Evolutionary conservation across 2,888 invertebrate species (phyloP), one percentile per base, ranked within the genome.

Genomic region (Strigamia crassipes): DNA sequence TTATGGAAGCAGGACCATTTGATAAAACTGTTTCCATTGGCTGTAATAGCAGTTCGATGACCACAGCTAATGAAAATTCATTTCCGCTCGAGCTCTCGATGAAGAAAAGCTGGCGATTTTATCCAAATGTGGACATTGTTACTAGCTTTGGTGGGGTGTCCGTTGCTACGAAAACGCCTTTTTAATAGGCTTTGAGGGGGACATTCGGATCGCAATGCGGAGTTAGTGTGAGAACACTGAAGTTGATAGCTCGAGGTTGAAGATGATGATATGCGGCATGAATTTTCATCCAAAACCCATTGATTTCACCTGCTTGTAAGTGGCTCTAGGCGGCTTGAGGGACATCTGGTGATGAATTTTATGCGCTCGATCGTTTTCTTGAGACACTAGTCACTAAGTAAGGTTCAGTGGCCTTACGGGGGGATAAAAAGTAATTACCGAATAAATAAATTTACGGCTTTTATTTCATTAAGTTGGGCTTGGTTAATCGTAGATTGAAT

Each of bases 221-320:
- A 23, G 23, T 31, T 31, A 73, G 15, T 73, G 73, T 73, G 31
- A 73, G 31, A 15, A 73, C 27, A 73, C 73, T 73, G 73, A 12
- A 73, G 27, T 73, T 73, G 73, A 73, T 73, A 73, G 73, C 73
- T 73, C 13, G 73, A 73, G 31, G 31, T 31, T 31, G 73, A 27
- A 73, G 73, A 73, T 31, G 73, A 31, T 73, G 27, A 27, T 73
- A 73, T 73, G 73, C 73, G 73, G 73, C 73, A 31, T 73, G 73
- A 73, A 73, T 73, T 73, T 73, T 73, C 73, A 73, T 73, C 73
- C 31, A 73, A 73, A 73, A 73, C 73, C 73, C 73, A 73, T 73
- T 73, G 73, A 73, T 73, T 73, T 73, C 73, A 73, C 73, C 73
- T 73, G 73, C 73, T 31, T 73, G 73, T 73, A 73, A 73, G 73